Evolutionary conservation across 1,140 invertebrate species (phyloP), one percentile per base, ranked within the genome.

Genomic region (Maconellicoccus hirsutus): DNA sequence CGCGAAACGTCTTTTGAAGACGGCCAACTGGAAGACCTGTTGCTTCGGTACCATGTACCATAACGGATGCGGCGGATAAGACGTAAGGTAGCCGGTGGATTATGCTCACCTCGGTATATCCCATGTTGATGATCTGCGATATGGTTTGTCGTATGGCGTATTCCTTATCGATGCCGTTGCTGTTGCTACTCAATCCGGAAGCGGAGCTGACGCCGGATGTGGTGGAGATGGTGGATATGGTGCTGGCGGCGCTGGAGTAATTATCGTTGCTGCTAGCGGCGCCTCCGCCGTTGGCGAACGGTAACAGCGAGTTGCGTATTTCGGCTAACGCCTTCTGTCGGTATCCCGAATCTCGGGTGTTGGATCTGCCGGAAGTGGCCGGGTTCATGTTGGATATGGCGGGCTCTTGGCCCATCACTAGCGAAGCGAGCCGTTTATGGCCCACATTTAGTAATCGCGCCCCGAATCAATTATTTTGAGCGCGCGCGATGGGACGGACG

Each of bases 261-360:
- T 86, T 83, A 74, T 82, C 81, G 69, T 83, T 82, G 73, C 80
- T 80, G 73, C 81, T 79, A 14, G 66, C 71, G 29, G 23, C 71
- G 66, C 74, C 75, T 74, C 85, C 85, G 75, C 84, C 88, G 79
- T 90, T 91, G 69, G 90, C 90, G 79, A 92, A 94, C 59, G 91
- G 91, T 75, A 89, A 82, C 74, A 94, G 80, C 63, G 90, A 91
- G 77, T 92, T 92, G 71, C 91, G 84, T 77, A 94, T 94, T 80
- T 91, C 87, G 79, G 89, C 89, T 80, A 94, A 83, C 76, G 91
- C 90, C 69, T 93, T 92, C 78, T 92, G 89, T 80, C 90, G 88
- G 80, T 93, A 93, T 82, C 87, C 88, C 82, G 88, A 87, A 79
- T 86, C 86, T 79, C 87, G 86, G 82, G 86, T 86, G 79, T 84